Conservation (phyloP, 2,113 vertebrate species). For the Pseudorhombus dupliciocellatus region DNA sequence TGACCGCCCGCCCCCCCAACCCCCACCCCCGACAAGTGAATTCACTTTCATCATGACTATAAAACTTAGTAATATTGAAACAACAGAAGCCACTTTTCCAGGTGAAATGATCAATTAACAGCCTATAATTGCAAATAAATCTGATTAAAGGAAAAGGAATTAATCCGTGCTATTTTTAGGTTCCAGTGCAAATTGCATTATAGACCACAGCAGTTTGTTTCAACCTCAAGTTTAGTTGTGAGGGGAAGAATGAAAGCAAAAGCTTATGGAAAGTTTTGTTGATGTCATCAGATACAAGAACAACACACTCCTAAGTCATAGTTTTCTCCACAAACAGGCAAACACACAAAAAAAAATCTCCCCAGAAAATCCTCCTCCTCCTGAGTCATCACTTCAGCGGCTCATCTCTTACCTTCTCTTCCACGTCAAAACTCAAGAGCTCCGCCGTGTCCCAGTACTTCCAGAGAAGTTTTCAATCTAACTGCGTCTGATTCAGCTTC, state of each 20-base stretch:
- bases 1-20: too few relatives aligned
- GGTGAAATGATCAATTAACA: neutral
- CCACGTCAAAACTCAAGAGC: slow-evolving; percentile 63
- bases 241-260: neutral
- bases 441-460: slow-evolving; percentile 67
- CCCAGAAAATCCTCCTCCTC: neutral
- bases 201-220: neutral
- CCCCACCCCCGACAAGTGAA: too few relatives aligned
- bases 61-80: neutral
- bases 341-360: too few relatives aligned
- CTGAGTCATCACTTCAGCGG: neutral
- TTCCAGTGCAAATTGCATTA: neutral
- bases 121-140: neutral
- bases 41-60: neutral
- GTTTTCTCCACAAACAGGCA: too few relatives aligned
- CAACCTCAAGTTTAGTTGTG: neutral
- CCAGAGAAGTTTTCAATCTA: slow-evolving; percentile 76
- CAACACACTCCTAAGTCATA: neutral
- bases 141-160: too few relatives aligned
- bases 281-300: neutral
- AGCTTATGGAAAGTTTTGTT: neutral
- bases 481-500: slow-evolving; percentile 69
- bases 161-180: too few relatives aligned
- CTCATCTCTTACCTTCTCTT: slow-evolving; percentile 72
- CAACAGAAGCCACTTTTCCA: neutral